Conservation (phyloP, 2,888 invertebrate species). For the Lepetodrilus schrolli region DNA sequence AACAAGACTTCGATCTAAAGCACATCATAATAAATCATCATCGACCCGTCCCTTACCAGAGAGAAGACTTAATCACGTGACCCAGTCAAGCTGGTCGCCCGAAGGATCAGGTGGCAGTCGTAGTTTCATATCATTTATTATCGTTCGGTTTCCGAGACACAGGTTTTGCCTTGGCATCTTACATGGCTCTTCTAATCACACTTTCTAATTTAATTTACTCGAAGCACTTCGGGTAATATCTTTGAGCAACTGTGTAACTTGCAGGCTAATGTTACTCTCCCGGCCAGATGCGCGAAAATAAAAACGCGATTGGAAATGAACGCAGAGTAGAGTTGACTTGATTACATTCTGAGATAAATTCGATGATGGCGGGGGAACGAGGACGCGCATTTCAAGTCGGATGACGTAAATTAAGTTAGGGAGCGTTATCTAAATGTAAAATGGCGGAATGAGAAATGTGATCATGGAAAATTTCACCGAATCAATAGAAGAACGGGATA, state of each 20-base stretch:
- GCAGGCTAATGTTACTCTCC: conserved; percentile 3
- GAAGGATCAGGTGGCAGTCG: conserved; percentile 15
- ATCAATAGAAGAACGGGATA: conserved; percentile 15
- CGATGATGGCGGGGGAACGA: conserved; percentile 5
- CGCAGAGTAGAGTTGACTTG: background rate
- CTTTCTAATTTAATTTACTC: conserved; percentile 18
- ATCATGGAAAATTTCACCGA: background rate
- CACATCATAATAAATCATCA: conserved; percentile 23
- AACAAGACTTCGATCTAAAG: conserved; percentile 9
- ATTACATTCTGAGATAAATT: conserved; percentile 24
- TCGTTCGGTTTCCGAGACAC: background rate
- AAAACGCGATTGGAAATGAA: conserved; percentile 3
- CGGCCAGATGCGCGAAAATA: conserved; percentile 11
- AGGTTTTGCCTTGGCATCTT: conserved; percentile 1
- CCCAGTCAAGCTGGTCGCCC: background rate
- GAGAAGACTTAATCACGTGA: background rate
- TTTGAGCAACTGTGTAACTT: conserved; percentile 22
- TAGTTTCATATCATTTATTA: conserved; percentile 4
- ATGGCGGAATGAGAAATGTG: background rate
- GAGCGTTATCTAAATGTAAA: background rate
- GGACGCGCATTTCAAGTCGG: background rate
- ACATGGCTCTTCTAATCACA: conserved; percentile 15
- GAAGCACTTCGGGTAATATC: conserved; percentile 16
- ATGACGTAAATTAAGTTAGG: background rate
- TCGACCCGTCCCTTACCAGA: background rate